These are phyloP conservation scores for Phymanthus crucifer DNA, from an alignment of 92 coral and sea anemone genomes.

Conservation along the genomic window DNA sequence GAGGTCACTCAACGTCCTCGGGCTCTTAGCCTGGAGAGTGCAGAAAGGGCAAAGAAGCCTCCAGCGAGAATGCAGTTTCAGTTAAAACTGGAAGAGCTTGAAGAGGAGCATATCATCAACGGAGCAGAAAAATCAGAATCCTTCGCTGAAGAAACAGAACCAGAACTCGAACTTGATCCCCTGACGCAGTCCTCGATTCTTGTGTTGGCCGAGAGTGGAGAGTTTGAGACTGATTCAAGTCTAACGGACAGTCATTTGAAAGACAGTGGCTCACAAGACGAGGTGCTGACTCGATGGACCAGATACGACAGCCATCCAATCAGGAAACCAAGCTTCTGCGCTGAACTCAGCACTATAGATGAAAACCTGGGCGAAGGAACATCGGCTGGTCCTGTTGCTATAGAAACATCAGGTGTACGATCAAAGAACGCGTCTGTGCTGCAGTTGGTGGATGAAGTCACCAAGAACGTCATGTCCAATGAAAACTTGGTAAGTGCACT, in stretches of 20 bases:
- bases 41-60: constrained; percentile 35
- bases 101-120: constrained; percentile 4
- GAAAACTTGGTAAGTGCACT: constrained; percentile 23
- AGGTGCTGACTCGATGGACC: constrained; percentile 45
- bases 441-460: constrained; percentile 39
- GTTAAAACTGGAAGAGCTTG: constrained; percentile 18
- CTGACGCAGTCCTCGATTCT: constrained; percentile 17
- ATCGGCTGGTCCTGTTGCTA: background rate
- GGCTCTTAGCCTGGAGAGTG: constrained; percentile 38
- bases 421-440: constrained; percentile 13
- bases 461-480: constrained; percentile 36
- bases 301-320: constrained; percentile 25
- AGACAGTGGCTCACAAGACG: constrained; percentile 30
- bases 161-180: background rate
- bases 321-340: constrained; percentile 14
- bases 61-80: constrained; percentile 32
- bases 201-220: constrained; percentile 39
- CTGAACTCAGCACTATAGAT: constrained; percentile 14
- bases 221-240: constrained; percentile 21
- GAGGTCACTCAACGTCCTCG: constrained; percentile 17
- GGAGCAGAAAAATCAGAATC: background rate
- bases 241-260: background rate
- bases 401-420: background rate
- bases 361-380: constrained; percentile 17
- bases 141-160: background rate